Evolutionary conservation across 2,797 vertebrate species (phyloP).

Genomic region (Silurus lanzhouensis): DNA sequence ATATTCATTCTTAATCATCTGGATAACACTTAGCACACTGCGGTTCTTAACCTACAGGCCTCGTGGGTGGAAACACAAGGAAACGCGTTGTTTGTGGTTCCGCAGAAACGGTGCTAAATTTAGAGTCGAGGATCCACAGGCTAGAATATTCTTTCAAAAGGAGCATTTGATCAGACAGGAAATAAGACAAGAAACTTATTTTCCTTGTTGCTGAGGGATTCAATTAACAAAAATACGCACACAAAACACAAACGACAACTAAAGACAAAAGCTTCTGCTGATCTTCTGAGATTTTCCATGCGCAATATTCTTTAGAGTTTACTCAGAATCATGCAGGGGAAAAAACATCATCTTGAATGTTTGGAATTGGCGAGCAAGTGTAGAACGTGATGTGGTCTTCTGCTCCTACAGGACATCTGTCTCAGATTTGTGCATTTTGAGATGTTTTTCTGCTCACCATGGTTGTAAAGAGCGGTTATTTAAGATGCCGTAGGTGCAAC

Average conservation of each 20-base stretch:
- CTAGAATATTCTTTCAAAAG: slow-evolving; percentile 6
- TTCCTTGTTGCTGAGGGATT: slow-evolving; percentile 4
- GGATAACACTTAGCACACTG: not conserved
- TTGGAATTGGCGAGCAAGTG: too few species aligned
- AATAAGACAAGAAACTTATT: not conserved
- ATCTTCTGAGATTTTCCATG: not conserved
- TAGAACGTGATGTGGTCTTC: too few species aligned
- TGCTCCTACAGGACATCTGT: too few species aligned
- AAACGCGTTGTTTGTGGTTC: slow-evolving; percentile 1
- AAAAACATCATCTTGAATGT: too few species aligned
- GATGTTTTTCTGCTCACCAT: too few species aligned
- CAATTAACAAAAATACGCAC: slow-evolving; percentile 25
- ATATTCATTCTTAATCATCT: not conserved
- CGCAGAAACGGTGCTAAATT: slow-evolving; percentile 9
- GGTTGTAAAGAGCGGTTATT: too few species aligned
- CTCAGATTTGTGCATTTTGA: too few species aligned
- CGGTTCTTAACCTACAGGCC: not conserved
- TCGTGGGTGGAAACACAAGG: not conserved
- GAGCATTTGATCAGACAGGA: not conserved
- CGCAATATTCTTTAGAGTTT: not conserved
- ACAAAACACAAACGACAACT: not conserved
- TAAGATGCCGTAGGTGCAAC: too few species aligned
- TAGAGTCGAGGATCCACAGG: not conserved
- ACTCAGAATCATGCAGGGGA: too few species aligned
- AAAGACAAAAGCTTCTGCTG: not conserved